phyloP scores from a whole-genome alignment of 2,888 invertebrate species.

The Ochropacha duplaris region DNA sequence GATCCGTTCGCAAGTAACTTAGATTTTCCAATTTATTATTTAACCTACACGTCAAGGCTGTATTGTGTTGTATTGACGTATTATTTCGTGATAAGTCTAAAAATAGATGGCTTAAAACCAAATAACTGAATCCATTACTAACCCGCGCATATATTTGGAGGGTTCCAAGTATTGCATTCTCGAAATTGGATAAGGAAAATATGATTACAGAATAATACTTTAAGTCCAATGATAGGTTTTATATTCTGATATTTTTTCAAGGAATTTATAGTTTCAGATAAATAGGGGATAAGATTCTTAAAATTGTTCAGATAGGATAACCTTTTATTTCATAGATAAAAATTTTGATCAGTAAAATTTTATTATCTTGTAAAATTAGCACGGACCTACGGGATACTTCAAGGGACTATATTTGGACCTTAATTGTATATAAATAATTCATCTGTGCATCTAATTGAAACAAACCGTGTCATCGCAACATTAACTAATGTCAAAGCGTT shows the following conservation, averaged over 20 bases:
- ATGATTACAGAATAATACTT: not conserved
- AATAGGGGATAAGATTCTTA: too few relatives aligned
- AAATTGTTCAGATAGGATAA: too few relatives aligned
- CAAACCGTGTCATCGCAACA: not conserved
- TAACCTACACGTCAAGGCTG: not conserved
- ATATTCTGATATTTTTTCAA: not conserved
- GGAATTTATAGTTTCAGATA: too few relatives aligned
- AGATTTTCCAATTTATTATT: not conserved
- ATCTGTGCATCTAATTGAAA: not conserved
- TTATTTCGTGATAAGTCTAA: not conserved
- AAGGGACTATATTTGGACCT: not conserved
- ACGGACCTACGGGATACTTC: not conserved
- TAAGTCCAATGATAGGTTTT: not conserved
- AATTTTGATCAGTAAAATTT: too few relatives aligned
- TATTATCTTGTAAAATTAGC: not conserved
- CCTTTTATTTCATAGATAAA: too few relatives aligned
- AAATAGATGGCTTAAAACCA: not conserved
- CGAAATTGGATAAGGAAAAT: not conserved
- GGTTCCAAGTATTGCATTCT: not conserved
- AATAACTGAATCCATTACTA: not conserved
- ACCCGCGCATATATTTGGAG: not conserved
- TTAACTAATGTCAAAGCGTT: constrained; percentile 12
- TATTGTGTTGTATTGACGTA: not conserved
- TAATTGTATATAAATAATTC: not conserved
- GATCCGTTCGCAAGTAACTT: not conserved